Percentiles rank a stretch among this genome's conserved stretches.
phyloP scores from a whole-genome alignment of 2,113 vertebrate species.

The Brachypteracias leptosomus region DNA sequence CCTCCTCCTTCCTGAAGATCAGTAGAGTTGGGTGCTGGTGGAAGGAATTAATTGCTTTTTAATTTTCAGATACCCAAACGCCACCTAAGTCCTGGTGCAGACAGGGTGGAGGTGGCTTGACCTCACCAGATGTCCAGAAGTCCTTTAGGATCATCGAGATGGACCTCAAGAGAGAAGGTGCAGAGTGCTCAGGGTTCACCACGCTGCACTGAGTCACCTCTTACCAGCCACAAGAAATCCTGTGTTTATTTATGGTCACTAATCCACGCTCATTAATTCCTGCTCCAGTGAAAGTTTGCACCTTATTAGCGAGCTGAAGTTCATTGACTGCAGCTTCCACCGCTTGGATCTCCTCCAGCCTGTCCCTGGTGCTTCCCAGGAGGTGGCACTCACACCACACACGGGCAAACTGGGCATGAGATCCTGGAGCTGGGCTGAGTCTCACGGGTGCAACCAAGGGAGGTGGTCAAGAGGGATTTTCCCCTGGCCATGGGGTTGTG shows the following conservation, averaged over 20 bases:
- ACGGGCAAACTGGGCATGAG: background rate
- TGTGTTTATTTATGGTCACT: background rate
- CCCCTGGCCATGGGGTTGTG: background rate
- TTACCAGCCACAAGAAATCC: background rate
- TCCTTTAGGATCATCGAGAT: background rate
- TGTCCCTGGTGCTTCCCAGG: background rate
- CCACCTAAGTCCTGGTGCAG: background rate
- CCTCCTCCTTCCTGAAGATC: background rate
- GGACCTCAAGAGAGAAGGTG: background rate
- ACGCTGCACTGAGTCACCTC: background rate
- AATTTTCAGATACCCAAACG: background rate
- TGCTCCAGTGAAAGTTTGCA: background rate
- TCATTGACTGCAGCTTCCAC: background rate
- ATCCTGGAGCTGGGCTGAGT: background rate
- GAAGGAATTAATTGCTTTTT: background rate
- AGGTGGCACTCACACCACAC: background rate
- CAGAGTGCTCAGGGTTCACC: background rate
- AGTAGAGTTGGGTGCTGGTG: background rate
- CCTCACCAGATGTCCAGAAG: background rate
- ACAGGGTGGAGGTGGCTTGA: background rate
- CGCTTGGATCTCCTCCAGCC: background rate
- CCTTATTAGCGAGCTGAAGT: background rate
- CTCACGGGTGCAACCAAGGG: background rate
- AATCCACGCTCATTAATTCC: background rate
- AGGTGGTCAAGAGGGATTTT: fast-evolving